phyloP scores from a whole-genome alignment of 2,888 invertebrate species.

The Synergus umbraculus region DNA sequence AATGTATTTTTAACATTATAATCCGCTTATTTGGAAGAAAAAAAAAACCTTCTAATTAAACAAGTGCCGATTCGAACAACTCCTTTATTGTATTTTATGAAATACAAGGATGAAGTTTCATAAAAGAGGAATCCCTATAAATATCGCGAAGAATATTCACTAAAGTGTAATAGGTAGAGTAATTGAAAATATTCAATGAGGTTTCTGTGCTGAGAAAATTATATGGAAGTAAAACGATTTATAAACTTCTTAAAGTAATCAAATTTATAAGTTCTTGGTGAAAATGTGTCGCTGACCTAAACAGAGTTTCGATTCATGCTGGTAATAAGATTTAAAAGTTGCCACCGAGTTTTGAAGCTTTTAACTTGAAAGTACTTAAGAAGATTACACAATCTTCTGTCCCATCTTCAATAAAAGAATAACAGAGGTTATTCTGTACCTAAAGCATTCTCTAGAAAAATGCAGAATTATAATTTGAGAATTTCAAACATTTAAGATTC shows the following conservation, averaged over 20 bases:
- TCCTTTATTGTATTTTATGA: background rate
- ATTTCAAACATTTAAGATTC: no score
- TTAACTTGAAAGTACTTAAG: background rate
- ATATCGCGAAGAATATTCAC: background rate
- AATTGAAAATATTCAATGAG: background rate
- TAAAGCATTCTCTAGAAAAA: background rate
- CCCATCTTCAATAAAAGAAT: background rate
- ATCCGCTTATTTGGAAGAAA: background rate
- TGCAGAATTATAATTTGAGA: no score
- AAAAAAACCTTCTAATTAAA: background rate
- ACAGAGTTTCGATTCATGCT: conserved; percentile 13
- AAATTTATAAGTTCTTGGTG: background rate
- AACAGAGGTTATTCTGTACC: background rate
- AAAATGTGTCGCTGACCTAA: conserved; percentile 9
- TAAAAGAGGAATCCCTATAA: background rate
- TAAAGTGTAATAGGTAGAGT: no score
- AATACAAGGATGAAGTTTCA: background rate
- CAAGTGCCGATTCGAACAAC: no score
- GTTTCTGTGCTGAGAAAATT: no score
- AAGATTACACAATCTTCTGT: background rate
- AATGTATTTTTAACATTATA: conserved; percentile 1
- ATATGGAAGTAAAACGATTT: background rate
- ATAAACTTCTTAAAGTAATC: background rate
- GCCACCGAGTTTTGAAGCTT: background rate
- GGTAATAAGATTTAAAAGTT: background rate